These are phyloP conservation scores for Poeciliopsis presidionis DNA, from an alignment of 2,797 vertebrate species.

Conservation along the genomic window DNA sequence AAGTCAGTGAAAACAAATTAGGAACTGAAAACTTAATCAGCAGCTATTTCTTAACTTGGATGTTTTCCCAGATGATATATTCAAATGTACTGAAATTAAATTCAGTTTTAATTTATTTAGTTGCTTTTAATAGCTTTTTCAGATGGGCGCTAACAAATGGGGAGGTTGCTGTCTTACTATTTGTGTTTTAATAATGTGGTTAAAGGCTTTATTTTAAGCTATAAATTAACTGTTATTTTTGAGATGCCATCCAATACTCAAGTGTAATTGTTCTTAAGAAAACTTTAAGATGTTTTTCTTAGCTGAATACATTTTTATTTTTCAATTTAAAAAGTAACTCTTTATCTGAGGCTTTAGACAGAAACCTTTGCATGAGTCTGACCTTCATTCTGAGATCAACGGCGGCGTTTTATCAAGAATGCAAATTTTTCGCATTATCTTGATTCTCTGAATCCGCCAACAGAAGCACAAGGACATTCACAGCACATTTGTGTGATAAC, in stretches of 20 bases:
- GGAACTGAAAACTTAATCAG: not conserved
- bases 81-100: not conserved
- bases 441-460: conserved; percentile 10
- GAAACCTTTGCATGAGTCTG: conserved; percentile 47
- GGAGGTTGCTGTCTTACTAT: not conserved
- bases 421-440: conserved; percentile 49
- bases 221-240: not conserved
- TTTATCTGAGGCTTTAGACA: not conserved
- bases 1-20: not conserved
- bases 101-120: not conserved
- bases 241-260: not conserved
- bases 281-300: not conserved
- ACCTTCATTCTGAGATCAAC: conserved; percentile 15
- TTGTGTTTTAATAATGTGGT: not conserved
- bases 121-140: not conserved
- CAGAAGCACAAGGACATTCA: conserved; percentile 16
- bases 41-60: not conserved
- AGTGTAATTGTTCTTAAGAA: not conserved
- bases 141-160: not conserved
- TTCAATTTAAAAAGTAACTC: not conserved
- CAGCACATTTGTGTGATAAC: conserved; percentile 13
- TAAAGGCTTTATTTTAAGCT: not conserved
- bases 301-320: not conserved
- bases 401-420: conserved; percentile 39
- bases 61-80: not conserved